Evolutionary conservation across 2,888 invertebrate species (phyloP).

Genomic region (Phasia obesa): DNA sequence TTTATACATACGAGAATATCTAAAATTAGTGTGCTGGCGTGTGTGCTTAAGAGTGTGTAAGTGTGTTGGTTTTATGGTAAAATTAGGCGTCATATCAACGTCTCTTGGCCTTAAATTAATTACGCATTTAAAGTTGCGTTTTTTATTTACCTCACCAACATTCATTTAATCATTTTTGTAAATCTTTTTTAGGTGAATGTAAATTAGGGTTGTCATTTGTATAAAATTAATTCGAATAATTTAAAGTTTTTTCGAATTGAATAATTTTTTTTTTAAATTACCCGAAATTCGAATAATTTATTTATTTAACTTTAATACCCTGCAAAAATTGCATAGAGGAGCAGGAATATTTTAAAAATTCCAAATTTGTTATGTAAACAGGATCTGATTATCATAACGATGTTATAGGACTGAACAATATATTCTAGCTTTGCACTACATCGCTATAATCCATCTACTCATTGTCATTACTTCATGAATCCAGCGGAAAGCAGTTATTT

Average conservation of each 20-base stretch:
- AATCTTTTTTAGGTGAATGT: neutral
- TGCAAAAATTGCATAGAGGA: too few relatives aligned
- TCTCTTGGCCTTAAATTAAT: conserved; percentile 62
- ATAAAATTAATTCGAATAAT: neutral
- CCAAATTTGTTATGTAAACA: too few relatives aligned
- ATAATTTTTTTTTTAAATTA: neutral
- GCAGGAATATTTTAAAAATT: too few relatives aligned
- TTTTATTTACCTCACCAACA: neutral
- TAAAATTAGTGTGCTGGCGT: neutral
- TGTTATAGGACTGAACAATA: too few relatives aligned
- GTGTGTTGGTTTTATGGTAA: conserved; percentile 32
- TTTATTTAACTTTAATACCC: too few relatives aligned
- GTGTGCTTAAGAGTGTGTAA: neutral
- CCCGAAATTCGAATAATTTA: too few relatives aligned
- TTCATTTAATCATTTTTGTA: neutral
- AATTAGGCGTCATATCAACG: conserved; percentile 63
- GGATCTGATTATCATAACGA: too few relatives aligned
- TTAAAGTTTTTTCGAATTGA: neutral
- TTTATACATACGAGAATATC: neutral
- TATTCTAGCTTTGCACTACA: too few relatives aligned
- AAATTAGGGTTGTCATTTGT: neutral
- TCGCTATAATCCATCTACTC: too few relatives aligned
- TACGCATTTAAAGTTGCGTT: conserved; percentile 58
- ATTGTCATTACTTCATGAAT: too few relatives aligned
- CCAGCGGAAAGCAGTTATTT: too few relatives aligned